Percentiles rank a stretch among this genome's conserved stretches.
Conservation (phyloP, 2,113 vertebrate genomes). For the Gobius niger region DNA sequence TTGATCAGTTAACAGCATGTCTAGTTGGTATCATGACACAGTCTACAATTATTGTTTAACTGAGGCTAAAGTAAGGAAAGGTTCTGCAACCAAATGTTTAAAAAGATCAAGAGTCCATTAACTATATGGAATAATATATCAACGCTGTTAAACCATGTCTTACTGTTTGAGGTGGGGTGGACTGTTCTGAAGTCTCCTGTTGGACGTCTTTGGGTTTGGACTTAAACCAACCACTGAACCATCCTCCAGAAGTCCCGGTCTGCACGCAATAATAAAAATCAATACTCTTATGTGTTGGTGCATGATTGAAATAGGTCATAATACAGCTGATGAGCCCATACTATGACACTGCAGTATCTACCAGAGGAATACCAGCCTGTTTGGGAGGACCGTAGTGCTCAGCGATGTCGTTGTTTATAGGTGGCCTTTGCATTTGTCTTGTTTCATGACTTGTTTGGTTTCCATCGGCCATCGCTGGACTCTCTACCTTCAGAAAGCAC, state of each 20-base stretch:
- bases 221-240: constrained; percentile 89
- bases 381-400: constrained; percentile 15
- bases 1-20: too few relatives aligned
- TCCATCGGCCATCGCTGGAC: constrained; percentile 14
- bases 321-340: too few relatives aligned
- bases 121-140: too few relatives aligned
- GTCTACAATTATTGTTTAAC: too few relatives aligned
- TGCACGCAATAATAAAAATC: constrained; percentile 44
- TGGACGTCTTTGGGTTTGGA: constrained; percentile 68
- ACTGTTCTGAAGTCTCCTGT: constrained; percentile 22
- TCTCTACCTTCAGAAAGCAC: constrained; percentile 22
- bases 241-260: constrained; percentile 78
- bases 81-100: too few relatives aligned
- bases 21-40: too few relatives aligned
- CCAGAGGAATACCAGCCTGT: constrained; percentile 38
- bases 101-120: too few relatives aligned
- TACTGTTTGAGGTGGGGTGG: constrained; percentile 37
- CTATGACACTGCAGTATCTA: too few relatives aligned
- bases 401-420: not conserved
- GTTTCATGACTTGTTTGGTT: constrained; percentile 11
- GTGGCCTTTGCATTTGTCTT: not conserved
- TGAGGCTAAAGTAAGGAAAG: too few relatives aligned
- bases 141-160: not conserved
- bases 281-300: too few relatives aligned
- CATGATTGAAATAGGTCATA: too few relatives aligned